Evolutionary conservation across 37 sponge, comb jelly and placozoan genomes (phyloP).

Genomic region (Geodia barretti): DNA sequence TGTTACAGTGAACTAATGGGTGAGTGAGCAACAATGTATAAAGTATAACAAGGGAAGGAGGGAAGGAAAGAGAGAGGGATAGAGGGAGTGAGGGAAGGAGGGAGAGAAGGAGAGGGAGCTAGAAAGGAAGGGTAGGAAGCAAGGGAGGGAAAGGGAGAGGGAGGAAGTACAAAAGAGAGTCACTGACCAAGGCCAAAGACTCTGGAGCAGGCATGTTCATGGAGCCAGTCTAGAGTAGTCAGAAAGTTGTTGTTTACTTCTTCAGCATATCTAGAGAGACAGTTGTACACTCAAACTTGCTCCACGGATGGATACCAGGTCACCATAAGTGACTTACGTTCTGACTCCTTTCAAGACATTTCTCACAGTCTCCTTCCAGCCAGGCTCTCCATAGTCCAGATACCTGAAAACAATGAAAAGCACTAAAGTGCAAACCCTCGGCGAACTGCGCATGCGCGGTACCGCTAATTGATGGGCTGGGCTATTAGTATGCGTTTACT

Average conservation of each 20-base stretch:
- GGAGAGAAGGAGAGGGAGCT: neutral
- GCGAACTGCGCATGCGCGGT: too few species aligned
- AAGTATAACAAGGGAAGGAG: neutral
- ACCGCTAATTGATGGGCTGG: too few species aligned
- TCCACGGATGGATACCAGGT: neutral
- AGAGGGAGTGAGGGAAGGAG: neutral
- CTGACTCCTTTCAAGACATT: slow-evolving; percentile 64
- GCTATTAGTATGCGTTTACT: too few species aligned
- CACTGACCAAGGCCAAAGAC: slow-evolving; percentile 90
- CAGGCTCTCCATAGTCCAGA: slow-evolving; percentile 90
- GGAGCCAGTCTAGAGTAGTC: slow-evolving; percentile 89
- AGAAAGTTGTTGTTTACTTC: slow-evolving; percentile 92
- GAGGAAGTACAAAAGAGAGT: neutral
- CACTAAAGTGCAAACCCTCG: too few species aligned
- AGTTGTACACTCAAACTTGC: neutral
- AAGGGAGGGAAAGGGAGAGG: neutral
- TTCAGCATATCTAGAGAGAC: slow-evolving; percentile 73
- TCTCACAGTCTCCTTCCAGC: slow-evolving; percentile 74
- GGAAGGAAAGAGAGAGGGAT: neutral
- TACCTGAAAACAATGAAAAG: slow-evolving; percentile 56
- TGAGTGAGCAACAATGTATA: neutral
- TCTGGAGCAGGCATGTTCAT: slow-evolving; percentile 97
- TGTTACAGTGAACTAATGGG: neutral
- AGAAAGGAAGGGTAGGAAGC: neutral
- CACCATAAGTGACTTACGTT: slow-evolving; percentile 61